Base-by-base conservation (phyloP, 2,888 invertebrate genomes). In the Microdon myrmicae region DNA sequence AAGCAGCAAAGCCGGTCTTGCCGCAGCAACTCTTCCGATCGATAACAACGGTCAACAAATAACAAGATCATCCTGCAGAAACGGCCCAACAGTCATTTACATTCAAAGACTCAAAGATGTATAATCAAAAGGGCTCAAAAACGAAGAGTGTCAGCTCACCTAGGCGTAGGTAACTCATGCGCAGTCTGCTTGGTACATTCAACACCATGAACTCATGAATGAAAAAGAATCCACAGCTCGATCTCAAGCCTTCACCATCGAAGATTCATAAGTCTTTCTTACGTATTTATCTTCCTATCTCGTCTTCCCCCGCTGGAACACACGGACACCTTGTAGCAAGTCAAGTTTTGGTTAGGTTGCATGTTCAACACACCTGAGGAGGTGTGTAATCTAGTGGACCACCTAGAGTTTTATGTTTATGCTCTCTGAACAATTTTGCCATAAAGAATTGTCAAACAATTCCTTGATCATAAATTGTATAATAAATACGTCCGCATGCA, bases 401-500 rank as follows among this genome's bases (percentile, higher is more conserved):
- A 69, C 69, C 69, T 68, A 69, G 67, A 60, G 69, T 69, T 69
- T 69, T 69, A 69, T 69, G 69, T 69, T 67, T 69, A 67, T 68
- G 61, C 68, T 67, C 66, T 68, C 49, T 58, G 69, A 58, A 67
- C 68, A 68, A 67, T 68, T 68, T 68, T 59, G 60, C 66, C 68
- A 68, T 69, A 68, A 69, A 67, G 69, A 69, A 69, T 69, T 69
- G 69, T 69, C 69, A 67, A 69, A 69, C 68, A 69, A 68, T 69
- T 67, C 67, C 35, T 51, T 38, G 61, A 67, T 56, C 69, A 69
- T 69, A 69, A 69, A 69, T 69, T 69, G 55, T 61, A 66, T 68
- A 69, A 69, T 69, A 69, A 69, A 69, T 68, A 69, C 67, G 56
- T 58, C 53, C 38, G 31, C 29, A 37, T 28, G 51, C 39, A 34